These are phyloP conservation scores for Ornithoptera alexandrae DNA, from an alignment of 2,888 invertebrate genomes.

Conservation along the genomic window DNA sequence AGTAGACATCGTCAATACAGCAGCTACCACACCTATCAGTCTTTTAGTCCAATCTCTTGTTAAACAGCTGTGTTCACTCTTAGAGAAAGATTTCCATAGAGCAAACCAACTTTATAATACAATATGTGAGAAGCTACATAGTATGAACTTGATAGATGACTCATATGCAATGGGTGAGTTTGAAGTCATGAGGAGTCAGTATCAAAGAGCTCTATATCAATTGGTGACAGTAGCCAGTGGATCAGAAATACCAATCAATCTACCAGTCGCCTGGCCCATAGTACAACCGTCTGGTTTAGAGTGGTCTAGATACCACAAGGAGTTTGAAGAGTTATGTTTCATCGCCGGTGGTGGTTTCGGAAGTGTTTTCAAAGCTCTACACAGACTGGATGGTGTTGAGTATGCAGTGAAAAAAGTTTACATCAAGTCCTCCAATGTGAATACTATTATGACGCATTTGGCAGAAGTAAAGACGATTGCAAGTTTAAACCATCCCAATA, in stretches of 20 bases:
- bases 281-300: conserved; percentile 73
- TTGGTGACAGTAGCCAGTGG: conserved; percentile 81
- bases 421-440: conserved; percentile 82
- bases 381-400: conserved; percentile 86
- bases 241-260: conserved; percentile 70
- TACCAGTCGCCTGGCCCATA: conserved; percentile 77
- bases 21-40: conserved; percentile 81
- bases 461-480: conserved; percentile 91
- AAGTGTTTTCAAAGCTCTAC: conserved; percentile 85
- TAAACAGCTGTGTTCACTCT: conserved; percentile 82
- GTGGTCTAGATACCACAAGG: conserved; percentile 84
- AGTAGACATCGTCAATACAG: conserved; percentile 60
- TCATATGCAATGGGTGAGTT: conserved; percentile 85
- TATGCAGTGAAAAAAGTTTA: conserved; percentile 90
- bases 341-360: conserved; percentile 89
- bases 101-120: conserved; percentile 82
- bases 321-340: conserved; percentile 85
- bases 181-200: conserved; percentile 84
- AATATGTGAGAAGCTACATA: conserved; percentile 83
- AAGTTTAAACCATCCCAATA: conserved; percentile 87
- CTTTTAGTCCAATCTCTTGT: conserved; percentile 85
- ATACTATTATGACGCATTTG: conserved; percentile 83
- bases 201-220: conserved; percentile 83
- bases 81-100: conserved; percentile 80
- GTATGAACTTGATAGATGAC: conserved; percentile 85